Conservation (phyloP, 1,140 invertebrate genomes). For the Stenopsyche tienmushanensis region DNA sequence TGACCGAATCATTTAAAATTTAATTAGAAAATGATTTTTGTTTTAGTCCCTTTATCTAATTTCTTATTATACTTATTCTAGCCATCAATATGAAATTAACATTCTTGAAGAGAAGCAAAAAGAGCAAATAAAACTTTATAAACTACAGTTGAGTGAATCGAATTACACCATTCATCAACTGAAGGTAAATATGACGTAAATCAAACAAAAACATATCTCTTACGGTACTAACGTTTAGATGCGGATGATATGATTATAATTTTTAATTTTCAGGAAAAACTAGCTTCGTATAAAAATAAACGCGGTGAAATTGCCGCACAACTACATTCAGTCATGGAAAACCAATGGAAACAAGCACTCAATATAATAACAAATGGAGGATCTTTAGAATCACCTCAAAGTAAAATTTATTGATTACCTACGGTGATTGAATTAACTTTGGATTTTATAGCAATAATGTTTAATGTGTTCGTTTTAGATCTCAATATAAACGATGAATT, state of each 20-base stretch:
- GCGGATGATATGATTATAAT: no score
- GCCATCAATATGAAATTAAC: conserved; percentile 70
- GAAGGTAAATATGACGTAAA: no score
- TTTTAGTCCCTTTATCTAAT: conserved; percentile 1
- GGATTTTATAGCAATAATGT: no score
- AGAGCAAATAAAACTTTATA: conserved; percentile 69
- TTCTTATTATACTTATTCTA: conserved; percentile 47
- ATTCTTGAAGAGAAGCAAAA: conserved; percentile 75
- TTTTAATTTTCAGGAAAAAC: conserved; percentile 46
- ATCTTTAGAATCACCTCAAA: no score
- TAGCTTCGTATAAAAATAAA: conserved; percentile 47
- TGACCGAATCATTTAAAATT: not conserved
- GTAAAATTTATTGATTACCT: no score
- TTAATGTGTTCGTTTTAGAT: no score
- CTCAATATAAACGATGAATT: no score
- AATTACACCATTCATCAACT: conserved; percentile 64
- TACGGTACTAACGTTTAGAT: no score
- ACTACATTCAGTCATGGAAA: conserved; percentile 75
- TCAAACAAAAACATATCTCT: no score
- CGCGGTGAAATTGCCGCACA: conserved; percentile 68
- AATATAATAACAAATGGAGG: conserved; percentile 64
- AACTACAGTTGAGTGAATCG: conserved; percentile 66
- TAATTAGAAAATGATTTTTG: conserved; percentile 2
- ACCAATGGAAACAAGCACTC: conserved; percentile 74
- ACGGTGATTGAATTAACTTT: no score